phyloP scores from a whole-genome alignment of 2,797 vertebrate species.

The Champsocephalus esox region DNA sequence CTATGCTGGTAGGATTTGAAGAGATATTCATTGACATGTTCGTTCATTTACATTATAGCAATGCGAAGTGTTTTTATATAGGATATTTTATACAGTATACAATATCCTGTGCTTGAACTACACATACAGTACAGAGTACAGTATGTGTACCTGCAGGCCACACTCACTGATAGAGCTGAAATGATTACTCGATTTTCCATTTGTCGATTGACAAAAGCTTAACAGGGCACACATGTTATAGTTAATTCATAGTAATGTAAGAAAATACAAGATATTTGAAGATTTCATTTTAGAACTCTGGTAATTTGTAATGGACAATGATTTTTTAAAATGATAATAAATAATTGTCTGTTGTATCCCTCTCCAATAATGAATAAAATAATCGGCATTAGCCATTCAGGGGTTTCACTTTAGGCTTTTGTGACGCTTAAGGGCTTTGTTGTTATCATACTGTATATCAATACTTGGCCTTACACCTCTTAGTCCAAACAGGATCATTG shows the following conservation, averaged over 20 bases:
- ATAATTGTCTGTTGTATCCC: background rate
- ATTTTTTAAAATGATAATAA: background rate
- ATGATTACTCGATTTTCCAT: background rate
- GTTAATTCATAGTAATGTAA: background rate
- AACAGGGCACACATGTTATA: background rate
- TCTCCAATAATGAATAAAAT: background rate
- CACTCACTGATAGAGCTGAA: background rate
- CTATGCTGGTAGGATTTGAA: too few species aligned
- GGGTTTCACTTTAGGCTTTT: background rate
- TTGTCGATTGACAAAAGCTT: background rate
- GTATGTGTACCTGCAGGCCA: background rate
- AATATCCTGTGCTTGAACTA: background rate
- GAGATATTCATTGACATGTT: background rate
- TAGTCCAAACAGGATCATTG: conserved; percentile 31
- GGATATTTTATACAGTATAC: too few species aligned
- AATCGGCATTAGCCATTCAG: background rate
- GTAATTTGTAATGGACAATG: background rate
- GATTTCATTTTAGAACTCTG: background rate
- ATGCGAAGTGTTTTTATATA: background rate
- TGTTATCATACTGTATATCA: conserved; percentile 28
- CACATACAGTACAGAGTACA: background rate
- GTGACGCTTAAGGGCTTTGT: conserved; percentile 9
- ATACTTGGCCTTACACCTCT: conserved; percentile 24
- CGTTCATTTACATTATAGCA: background rate
- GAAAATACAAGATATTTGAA: background rate